Evolutionary conservation across 92 coral and sea anemone genomes (phyloP), one percentile per base, ranked within the genome.

Genomic region (Siderastrea radians): DNA sequence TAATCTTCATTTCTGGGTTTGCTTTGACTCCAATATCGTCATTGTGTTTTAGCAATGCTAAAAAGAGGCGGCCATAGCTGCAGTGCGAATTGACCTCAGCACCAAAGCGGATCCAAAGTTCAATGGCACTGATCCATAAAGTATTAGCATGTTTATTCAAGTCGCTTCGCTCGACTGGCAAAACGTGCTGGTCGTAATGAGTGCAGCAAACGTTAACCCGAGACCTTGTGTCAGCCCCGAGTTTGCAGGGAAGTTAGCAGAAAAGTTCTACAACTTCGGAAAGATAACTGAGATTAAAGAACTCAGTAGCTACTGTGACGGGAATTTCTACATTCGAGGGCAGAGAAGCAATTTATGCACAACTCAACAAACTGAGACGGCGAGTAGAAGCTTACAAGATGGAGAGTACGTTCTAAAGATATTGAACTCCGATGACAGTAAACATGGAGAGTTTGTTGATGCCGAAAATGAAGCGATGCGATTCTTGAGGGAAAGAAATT

Each of bases 371-470:
- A 3, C 57, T 1, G 12, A 7, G 7, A 43, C 45, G 49, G 60
- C 7, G 14, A 17, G 3, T 7, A 48, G 4, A 12, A 72, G n/a
- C 38, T 13, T 16, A 16, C 67, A 55, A 3, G 58, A 82, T 10
- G 43, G 66, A 7, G 90, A 88, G 68, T 92, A 68, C 60, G 95
- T 92, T 11, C 89, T 92, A 15, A 92, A 92, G 64, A 59, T 92
- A 16, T 78, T 88, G 9, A 92, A 92, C 80, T 92, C 90, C 1
- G n/a, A 49, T 43, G 95, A 92, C 77, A 92, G 95, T n/a, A 80
- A 79, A 38, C 46, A 88, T 44, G 77, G 61, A 7, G 87, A 84
- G 10, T 74, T 72, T 46, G 54, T 88, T 11, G 84, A 78, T 45
- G 92, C 92, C 16, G 95, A 92, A 71, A 64, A 72, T 19, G 80